Base-by-base conservation (phyloP, 2,797 vertebrate genomes). In the Hylomyscus alleni region DNA sequence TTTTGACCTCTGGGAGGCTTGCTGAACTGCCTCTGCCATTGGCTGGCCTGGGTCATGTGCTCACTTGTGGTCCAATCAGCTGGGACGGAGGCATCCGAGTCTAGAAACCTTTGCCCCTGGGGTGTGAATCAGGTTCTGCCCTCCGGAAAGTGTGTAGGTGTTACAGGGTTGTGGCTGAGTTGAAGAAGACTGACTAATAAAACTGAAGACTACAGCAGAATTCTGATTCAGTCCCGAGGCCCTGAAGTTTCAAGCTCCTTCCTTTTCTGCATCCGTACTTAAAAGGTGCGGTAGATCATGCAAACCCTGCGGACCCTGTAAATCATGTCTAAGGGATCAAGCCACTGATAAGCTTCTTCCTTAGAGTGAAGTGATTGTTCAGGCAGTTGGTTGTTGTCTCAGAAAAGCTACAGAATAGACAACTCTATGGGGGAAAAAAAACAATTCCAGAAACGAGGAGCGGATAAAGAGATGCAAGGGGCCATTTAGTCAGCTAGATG, bases 351-450 rank as follows among this genome's bases (percentile, higher is more conserved):
- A 93, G 78, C 40, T 88, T 22, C 85, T 96, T 91, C 89, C 26
- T 91, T 88, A 54, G 81, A 92, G 91, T 31, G 69, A 95, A 96
- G 94, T 93, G 78, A 78, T 96, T 91, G 72, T 84, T 93, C 26
- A 40, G 77, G 72, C 65, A 52, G 4, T 90, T 93, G 94, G 83
- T 76, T 22, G 44, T 82, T 29, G 65, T 93, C 92, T 44, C 81
- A 81, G 84, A 94, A 83, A 89, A 78, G 77, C 62, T 95, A 85
- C 73, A 44, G 72, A 85, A 40, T 11, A 15, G 93, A 85, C 6
- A 5, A 73, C 54, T 96, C 17, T 85, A 40, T 52, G 92, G 91
- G 93, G 84, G 90, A 3, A 24, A 24, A 8, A 60, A 93, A 93
- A 60, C 40, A 76, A 81, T 76, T 91, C 52, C 76, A 94, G 87